Evolutionary conservation across 1,140 invertebrate genomes (phyloP), one percentile per base, ranked within the genome.

Genomic region (Penaeus chinensis): DNA sequence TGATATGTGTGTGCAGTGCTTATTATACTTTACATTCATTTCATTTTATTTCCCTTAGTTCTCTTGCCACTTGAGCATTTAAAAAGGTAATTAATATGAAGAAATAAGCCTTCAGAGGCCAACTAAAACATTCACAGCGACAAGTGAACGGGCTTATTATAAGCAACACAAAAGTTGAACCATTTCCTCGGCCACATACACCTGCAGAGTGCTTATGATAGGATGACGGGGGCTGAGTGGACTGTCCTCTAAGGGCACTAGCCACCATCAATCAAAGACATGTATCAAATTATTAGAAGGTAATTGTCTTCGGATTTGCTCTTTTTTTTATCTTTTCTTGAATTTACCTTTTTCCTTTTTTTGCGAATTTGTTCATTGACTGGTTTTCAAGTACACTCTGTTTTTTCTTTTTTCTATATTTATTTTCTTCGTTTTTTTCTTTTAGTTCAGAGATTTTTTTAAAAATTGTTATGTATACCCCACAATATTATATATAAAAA

Each of bases 111-210:
- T 47, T 79, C 18, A 47, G n/a, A n/a, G 7, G 47, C 47, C 7
- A 47, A 47, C 47, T 4, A 10, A 47, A 2, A 2, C 47, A 7
- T 47, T 5, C 71, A 4, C 85, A 94, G 91, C 95, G 95, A 89
- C 93, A 93, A 91, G 94, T 99, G 3, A 98, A 99, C 94, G 99
- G 99, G 0, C 92, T 99, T 7, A 96, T 99, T 82, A 94, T 99
- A 18, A 96, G 96, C 2, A 99, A 99, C 92, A 99, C 99, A n/a
- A n/a, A n/a, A n/a, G n/a, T n/a, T n/a, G n/a, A 13, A 99, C 98
- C 1, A 93, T 97, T 47, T 92, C n/a, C 94, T 10, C 93, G 98
- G 84, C 93, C 94, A 22, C 80, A 90, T 91, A 66, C 92, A 93
- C n/a, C 91, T 95, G 61, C 89, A 91, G 82, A 93, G 92, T 90